Conservation (phyloP, 1,140 invertebrate species). For the Dinoponera quadriceps region DNA sequence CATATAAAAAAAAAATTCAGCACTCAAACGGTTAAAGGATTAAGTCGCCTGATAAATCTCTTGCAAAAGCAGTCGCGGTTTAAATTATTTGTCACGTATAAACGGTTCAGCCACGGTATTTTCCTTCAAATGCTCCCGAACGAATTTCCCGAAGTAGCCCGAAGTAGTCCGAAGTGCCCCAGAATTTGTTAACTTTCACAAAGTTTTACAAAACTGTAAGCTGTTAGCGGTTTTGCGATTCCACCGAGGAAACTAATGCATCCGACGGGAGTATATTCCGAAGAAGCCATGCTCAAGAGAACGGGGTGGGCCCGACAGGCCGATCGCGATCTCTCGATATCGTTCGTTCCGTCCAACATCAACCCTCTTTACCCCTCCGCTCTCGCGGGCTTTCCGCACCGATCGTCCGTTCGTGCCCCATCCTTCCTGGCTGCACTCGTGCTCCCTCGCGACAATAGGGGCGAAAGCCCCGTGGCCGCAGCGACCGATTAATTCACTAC, state of each 20-base stretch:
- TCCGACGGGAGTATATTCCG: background rate
- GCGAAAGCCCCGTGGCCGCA: slow-evolving; percentile 56
- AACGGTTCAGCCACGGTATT: too few species aligned
- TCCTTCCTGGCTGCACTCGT: background rate
- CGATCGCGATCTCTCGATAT: slow-evolving; percentile 30
- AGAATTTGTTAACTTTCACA: too few species aligned
- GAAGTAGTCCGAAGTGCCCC: too few species aligned
- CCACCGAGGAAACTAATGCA: background rate
- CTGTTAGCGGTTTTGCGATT: too few species aligned
- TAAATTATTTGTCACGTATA: too few species aligned
- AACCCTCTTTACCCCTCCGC: background rate
- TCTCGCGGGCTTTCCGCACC: slow-evolving; percentile 2
- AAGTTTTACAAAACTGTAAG: too few species aligned
- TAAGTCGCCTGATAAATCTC: too few species aligned
- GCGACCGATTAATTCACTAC: slow-evolving; percentile 72
- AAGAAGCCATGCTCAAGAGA: slow-evolving; percentile 10
- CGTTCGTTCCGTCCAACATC: slow-evolving; percentile 2
- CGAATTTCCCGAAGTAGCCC: too few species aligned
- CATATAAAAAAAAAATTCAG: too few species aligned
- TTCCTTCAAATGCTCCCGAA: too few species aligned
- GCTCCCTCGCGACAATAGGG: slow-evolving; percentile 58
- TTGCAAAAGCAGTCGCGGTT: too few species aligned
- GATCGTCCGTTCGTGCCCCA: slow-evolving; percentile 24
- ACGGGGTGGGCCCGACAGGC: slow-evolving; percentile 30
- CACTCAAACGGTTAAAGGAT: too few species aligned